Evolutionary conservation across 2,888 invertebrate genomes (phyloP).

Genomic region (Busseola fusca): DNA sequence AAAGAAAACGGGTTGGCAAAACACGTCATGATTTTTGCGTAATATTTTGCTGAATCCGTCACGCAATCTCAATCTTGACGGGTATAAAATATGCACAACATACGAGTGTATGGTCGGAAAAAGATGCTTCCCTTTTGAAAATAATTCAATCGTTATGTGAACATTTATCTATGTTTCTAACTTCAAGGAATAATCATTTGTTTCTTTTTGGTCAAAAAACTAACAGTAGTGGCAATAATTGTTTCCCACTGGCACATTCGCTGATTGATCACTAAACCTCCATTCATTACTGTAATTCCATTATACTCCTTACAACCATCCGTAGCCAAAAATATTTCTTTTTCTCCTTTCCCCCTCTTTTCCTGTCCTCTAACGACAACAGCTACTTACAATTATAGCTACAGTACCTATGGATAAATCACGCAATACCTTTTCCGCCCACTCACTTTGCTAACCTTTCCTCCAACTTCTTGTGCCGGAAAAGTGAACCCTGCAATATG

Average conservation of each 20-base stretch:
- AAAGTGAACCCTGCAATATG: slow-evolving; percentile 9
- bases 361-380: background rate
- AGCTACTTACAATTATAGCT: background rate
- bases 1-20: background rate
- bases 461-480: slow-evolving; percentile 4
- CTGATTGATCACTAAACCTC: background rate
- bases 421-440: slow-evolving; percentile 25
- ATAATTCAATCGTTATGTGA: background rate
- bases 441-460: slow-evolving; percentile 12
- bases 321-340: slow-evolving; percentile 2
- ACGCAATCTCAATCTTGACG: background rate
- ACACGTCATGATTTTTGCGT: background rate
- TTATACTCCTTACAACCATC: background rate
- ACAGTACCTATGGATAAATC: slow-evolving; percentile 23
- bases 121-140: background rate
- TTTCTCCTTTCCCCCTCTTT: background rate
- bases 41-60: background rate
- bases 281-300: background rate
- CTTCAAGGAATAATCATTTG: background rate
- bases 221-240: background rate
- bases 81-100: background rate
- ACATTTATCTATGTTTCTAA: background rate
- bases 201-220: background rate
- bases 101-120: background rate
- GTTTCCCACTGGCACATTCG: no score